Base-by-base conservation (phyloP, 1,140 invertebrate genomes). In the Bombus waltoni region DNA sequence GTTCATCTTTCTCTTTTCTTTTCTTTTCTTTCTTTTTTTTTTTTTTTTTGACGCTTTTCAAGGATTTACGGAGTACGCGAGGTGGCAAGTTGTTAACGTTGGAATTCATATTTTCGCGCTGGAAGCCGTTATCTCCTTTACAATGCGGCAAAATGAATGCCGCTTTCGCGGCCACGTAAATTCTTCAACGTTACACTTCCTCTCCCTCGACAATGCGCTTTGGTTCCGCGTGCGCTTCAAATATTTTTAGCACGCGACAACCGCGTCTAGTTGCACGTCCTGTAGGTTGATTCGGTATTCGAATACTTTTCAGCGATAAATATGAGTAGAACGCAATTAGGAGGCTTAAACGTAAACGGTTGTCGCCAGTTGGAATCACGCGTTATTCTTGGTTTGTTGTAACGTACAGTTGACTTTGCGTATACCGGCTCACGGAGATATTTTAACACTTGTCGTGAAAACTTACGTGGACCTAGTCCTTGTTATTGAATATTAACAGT, bases 141-240 rank as follows among this genome's bases (percentile, higher is more conserved):
- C 72, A 71, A 82, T 83, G 62, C 79, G 28, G 44, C 44, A 40
- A 75, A 86, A 82, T 71, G 79, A 80, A 79, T 65, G 66, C 53
- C 18, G 73, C 11, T 70, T 77, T 42, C 42, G 25, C 38, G 25
- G 32, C 28, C 42, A 65, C 40, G 77, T 80, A 59, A 79, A 85
- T 80, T 85, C 57, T 38, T 71, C 42, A 72, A 80, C 73, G 72
- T 72, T 76, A 66, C 38, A 13, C 40, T 75, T 66, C 8, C 35
- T 3, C 22, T n/a, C 25, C 11, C 42, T 22, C 22, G 62, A 83
- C 81, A 57, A 78, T 70, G 62, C 38, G 22, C 3, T 15, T 1
- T 18, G 6, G 62, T 13, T 65, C 62, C n/a, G n/a, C 65, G 15
- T 66, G 65, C 40, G 47, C n/a, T 62, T 25, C 10, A 44, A 73